A percentile compares a stretch with the other conserved stretches of the same genome.
Conservation (phyloP, 2,797 vertebrate genomes). For the Silurus lanzhouensis region DNA sequence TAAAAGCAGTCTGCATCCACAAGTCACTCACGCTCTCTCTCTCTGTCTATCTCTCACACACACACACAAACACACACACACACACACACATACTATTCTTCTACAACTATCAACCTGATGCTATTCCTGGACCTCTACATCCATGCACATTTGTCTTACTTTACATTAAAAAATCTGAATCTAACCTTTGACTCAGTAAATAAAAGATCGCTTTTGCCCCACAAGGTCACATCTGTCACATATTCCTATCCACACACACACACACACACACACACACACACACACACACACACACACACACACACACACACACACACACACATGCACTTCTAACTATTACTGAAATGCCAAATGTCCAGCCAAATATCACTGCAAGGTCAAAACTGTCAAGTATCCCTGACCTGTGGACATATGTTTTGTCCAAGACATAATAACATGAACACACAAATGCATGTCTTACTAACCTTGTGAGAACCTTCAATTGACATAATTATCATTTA, state of each 20-base stretch:
- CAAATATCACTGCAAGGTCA: background rate
- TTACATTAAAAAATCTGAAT: too few relatives aligned
- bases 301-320: background rate
- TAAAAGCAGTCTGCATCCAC: slow-evolving; percentile 41
- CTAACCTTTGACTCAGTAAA: too few relatives aligned
- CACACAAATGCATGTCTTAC: background rate
- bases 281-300: background rate
- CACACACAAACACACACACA: background rate
- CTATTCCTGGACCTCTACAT: too few relatives aligned
- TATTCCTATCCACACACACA: background rate
- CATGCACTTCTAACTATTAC: background rate
- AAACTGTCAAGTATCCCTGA: background rate
- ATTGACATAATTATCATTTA: background rate
- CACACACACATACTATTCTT: background rate
- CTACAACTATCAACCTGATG: too few relatives aligned
- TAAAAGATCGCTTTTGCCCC: too few relatives aligned
- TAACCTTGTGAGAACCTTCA: background rate
- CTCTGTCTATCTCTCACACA: background rate
- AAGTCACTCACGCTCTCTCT: slow-evolving; percentile 11
- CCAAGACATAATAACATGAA: background rate
- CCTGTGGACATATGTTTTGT: background rate
- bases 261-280: background rate
- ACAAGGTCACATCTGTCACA: too few relatives aligned
- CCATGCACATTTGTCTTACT: too few relatives aligned
- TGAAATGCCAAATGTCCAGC: background rate